Conservation (phyloP, 1,140 invertebrate genomes). For the Manduca sexta region DNA sequence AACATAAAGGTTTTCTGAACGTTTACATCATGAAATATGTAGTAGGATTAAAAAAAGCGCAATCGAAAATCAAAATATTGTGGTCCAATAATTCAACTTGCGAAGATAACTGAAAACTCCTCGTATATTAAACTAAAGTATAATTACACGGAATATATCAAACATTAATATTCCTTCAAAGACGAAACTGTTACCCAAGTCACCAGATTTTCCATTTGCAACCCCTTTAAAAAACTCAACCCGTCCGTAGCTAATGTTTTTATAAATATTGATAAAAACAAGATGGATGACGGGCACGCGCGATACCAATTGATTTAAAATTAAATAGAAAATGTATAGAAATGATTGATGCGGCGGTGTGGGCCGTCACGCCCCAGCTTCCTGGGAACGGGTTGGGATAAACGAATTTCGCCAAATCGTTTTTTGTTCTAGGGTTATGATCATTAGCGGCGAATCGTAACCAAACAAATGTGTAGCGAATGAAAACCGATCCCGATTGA, state of each 20-base stretch:
- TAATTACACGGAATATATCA: too few species aligned
- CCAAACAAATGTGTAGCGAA: too few species aligned
- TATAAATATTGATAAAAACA: conserved; percentile 62
- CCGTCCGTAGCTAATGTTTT: conserved; percentile 29
- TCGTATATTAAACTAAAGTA: too few species aligned
- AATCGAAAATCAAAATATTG: too few species aligned
- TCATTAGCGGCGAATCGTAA: too few species aligned
- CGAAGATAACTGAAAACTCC: too few species aligned
- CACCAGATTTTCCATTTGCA: conserved; percentile 20
- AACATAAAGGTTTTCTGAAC: too few species aligned
- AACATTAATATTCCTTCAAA: too few species aligned
- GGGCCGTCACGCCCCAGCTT: conserved; percentile 46
- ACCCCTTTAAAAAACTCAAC: conserved; percentile 14
- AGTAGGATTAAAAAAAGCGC: too few species aligned
- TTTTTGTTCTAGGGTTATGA: conserved; percentile 11
- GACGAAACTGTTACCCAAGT: not conserved
- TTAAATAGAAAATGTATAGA: conserved; percentile 45
- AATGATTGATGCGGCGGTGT: conserved; percentile 52
- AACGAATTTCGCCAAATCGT: conserved; percentile 24
- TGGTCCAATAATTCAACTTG: too few species aligned
- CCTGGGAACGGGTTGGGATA: conserved; percentile 50
- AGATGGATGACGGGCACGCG: conserved; percentile 63
- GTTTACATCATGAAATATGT: too few species aligned
- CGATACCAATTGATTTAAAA: conserved; percentile 64
- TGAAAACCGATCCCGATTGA: too few species aligned